Evolutionary conservation across 2,797 vertebrate genomes (phyloP).

Genomic region (Spheniscus humboldti): DNA sequence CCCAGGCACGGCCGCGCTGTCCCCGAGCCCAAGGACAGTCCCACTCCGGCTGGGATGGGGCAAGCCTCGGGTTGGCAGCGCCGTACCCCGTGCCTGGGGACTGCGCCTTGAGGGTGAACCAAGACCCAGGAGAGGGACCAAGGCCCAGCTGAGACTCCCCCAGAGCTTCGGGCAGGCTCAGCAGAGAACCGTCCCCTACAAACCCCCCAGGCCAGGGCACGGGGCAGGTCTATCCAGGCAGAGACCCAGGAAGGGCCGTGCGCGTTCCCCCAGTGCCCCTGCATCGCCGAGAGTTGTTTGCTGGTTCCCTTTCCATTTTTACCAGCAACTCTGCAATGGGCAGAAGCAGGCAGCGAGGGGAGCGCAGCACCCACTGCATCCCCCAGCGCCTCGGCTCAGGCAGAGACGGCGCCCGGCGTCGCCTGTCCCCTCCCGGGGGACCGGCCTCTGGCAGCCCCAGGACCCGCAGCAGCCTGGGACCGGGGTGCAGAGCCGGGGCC

Average conservation of each 20-base stretch:
- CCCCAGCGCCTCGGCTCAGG: background rate
- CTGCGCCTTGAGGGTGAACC: background rate
- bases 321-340: background rate
- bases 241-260: no score
- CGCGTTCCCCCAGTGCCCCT: no score
- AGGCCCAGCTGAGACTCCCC: no score
- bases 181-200: no score
- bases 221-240: no score
- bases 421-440: background rate
- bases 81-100: background rate
- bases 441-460: background rate
- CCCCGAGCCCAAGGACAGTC: no score
- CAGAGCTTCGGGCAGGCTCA: no score
- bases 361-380: background rate
- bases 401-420: background rate
- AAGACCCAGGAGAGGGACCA: background rate
- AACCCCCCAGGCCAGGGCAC: no score
- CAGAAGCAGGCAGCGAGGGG: background rate
- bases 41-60: background rate
- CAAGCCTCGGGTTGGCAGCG: background rate
- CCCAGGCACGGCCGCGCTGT: background rate
- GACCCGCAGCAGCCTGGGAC: background rate
- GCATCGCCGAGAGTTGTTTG: no score
- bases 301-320: no score
- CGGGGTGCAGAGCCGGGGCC: background rate